Conservation (phyloP, 1,140 invertebrate genomes). For the Drosophila lacertosa region DNA sequence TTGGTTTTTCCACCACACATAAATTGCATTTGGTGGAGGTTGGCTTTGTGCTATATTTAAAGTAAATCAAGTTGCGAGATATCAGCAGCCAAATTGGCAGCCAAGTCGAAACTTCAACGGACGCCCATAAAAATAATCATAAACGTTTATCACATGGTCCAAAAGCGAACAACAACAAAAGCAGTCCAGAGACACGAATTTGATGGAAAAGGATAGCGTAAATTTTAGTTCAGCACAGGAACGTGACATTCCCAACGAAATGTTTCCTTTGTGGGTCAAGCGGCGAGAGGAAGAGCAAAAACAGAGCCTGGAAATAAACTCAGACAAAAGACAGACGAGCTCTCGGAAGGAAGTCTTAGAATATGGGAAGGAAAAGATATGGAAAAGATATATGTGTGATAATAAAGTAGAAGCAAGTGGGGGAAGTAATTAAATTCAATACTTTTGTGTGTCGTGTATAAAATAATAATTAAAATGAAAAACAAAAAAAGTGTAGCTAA, state of each 20-base stretch:
- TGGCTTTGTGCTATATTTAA: slow-evolving; percentile 67
- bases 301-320: not conserved
- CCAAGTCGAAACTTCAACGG: slow-evolving; percentile 55
- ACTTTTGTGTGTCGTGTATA: too few relatives aligned
- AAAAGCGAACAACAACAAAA: slow-evolving; percentile 49
- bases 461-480: too few relatives aligned
- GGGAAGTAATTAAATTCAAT: too few relatives aligned
- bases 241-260: slow-evolving; percentile 55
- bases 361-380: too few relatives aligned
- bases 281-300: slow-evolving; percentile 4
- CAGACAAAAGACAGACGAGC: not conserved
- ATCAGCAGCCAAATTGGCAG: slow-evolving; percentile 73
- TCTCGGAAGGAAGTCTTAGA: not conserved
- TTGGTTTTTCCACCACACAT: slow-evolving; percentile 48
- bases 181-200: slow-evolving; percentile 22
- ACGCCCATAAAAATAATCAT: slow-evolving; percentile 77
- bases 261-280: slow-evolving; percentile 54
- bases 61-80: slow-evolving; percentile 75
- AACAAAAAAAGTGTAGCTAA: too few relatives aligned
- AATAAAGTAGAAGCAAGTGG: too few relatives aligned
- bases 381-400: too few relatives aligned
- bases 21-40: slow-evolving; percentile 59
- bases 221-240: slow-evolving; percentile 43
- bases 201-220: slow-evolving; percentile 71
- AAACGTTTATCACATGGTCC: slow-evolving; percentile 76